Conservation (phyloP, 2,113 vertebrate species). For the Anseranas semipalmata region DNA sequence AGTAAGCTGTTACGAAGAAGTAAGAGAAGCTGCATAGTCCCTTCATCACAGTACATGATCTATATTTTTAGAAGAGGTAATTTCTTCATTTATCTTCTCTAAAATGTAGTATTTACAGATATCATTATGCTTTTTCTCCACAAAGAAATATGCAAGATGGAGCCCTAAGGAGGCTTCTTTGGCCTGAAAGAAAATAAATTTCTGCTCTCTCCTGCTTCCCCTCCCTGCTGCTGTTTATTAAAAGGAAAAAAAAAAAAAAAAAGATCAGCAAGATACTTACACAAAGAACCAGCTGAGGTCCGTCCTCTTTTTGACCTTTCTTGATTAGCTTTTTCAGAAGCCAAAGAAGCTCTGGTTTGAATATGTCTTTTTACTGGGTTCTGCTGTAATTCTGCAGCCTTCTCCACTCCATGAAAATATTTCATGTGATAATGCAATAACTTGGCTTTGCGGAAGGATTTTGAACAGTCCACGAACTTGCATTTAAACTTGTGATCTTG, state of each 20-base stretch:
- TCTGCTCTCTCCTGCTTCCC: background rate
- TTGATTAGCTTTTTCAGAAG: constrained; percentile 80
- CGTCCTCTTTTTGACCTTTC: constrained; percentile 84
- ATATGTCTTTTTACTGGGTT: constrained; percentile 82
- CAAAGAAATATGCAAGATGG: background rate
- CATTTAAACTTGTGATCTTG: constrained; percentile 96
- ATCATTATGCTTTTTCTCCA: background rate
- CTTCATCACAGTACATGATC: background rate
- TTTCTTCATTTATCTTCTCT: background rate
- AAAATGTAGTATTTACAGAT: background rate
- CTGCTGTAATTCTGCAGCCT: constrained; percentile 81
- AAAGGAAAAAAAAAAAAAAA: background rate
- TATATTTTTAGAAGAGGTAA: background rate
- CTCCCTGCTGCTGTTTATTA: background rate
- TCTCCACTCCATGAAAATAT: constrained; percentile 94
- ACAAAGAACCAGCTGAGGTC: constrained; percentile 82
- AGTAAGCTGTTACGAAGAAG: background rate
- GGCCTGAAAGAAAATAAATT: background rate
- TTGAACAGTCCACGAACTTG: constrained; percentile 88
- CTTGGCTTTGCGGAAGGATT: constrained; percentile 95
- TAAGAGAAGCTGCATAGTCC: background rate
- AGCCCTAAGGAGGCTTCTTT: background rate
- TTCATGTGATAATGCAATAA: constrained; percentile 97
- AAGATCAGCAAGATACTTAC: constrained; percentile 78
- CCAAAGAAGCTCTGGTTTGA: constrained; percentile 83